These are phyloP conservation scores for Tetraodon nigroviridis DNA, from an alignment of 2,113 vertebrate species.

Conservation along the genomic window DNA sequence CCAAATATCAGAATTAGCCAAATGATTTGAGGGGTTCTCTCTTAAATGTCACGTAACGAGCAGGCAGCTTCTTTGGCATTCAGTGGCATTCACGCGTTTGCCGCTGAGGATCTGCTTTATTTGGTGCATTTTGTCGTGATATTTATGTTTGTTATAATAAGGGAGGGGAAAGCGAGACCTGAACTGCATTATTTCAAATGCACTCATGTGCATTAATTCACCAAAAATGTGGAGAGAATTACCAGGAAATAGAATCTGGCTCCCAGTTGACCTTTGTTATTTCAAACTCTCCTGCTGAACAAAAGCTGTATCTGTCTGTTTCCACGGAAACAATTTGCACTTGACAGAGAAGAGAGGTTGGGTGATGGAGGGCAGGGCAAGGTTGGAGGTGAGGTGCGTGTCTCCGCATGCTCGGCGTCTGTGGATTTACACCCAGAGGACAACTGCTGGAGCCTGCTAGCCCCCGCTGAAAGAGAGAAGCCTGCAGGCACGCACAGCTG, in stretches of 20 bases:
- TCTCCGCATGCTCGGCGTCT: slow-evolving; percentile 68
- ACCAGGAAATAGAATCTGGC: slow-evolving; percentile 9
- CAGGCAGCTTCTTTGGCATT: slow-evolving; percentile 32
- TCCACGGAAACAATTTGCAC: slow-evolving; percentile 66
- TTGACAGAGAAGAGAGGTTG: slow-evolving; percentile 60
- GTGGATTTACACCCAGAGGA: slow-evolving; percentile 54
- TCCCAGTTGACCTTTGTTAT: slow-evolving; percentile 21
- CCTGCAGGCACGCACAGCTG: slow-evolving; percentile 4
- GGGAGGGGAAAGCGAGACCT: neutral
- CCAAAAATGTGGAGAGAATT: slow-evolving; percentile 5
- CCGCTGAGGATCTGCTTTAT: slow-evolving; percentile 1
- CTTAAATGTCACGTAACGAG: slow-evolving; percentile 56
- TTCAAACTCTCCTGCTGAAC: slow-evolving; percentile 25
- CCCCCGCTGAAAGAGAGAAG: slow-evolving; percentile 14
- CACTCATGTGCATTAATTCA: neutral
- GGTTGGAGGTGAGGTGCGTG: slow-evolving; percentile 58
- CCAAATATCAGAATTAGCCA: slow-evolving; percentile 54
- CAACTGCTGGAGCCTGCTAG: too few relatives aligned
- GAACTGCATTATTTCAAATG: slow-evolving; percentile 34
- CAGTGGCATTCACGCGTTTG: neutral
- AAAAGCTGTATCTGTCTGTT: slow-evolving; percentile 46
- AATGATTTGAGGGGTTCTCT: slow-evolving; percentile 36
- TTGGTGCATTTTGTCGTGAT: slow-evolving; percentile 2
- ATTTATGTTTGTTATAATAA: neutral
- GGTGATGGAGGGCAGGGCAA: slow-evolving; percentile 32